Evolutionary conservation across 2,797 vertebrate species (phyloP), one percentile per base, ranked within the genome.

Genomic region (Cryptoblepharus egeriae): DNA sequence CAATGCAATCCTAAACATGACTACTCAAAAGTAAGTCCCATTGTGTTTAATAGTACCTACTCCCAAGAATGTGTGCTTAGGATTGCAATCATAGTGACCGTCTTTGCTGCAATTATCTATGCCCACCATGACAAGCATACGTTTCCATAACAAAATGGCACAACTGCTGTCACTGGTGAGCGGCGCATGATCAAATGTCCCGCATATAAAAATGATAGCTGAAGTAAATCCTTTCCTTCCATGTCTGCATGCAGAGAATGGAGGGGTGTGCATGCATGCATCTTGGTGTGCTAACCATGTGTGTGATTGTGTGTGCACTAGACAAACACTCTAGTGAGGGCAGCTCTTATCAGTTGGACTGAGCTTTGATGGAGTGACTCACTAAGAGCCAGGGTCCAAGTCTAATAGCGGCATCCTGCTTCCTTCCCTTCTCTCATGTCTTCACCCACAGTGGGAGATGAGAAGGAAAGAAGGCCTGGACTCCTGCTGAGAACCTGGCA

Each of bases 401-500:
- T 28, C 49, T 52, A 1, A 15, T 55, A 13, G 22, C 45, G 15
- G 20, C 2, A 6, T 39, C 15, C 64, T 57, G 32, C 15, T 72
- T 72, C 45, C n/a, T 12, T 49, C 57, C 73, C 57, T 61, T 61
- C 58, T 39, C 8, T 42, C 15, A 1, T 49, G 22, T 26, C 26
- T 72, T 35, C 15, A 45, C n/a, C 57, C 37, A 18, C 67, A 80
- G 69, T 30, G 24, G 58, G 68, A 80, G 78, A 72, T 22, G 26
- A 24, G 69, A 63, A 63, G 30, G 9, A 72, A 57, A 52, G 30
- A 71, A 49, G 28, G 57, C 61, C 18, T 32, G 52, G 10, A 35
- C 13, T 49, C 79, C 79, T 80, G 69, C 69, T 75, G 71, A 16
- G 52, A 68, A 67, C 20, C 52, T 75, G 63, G 63, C 49, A 81